Percentiles rank a stretch among this genome's conserved stretches.
These are phyloP conservation scores for Sarcophaga peregrina DNA, from an alignment of 1,140 invertebrate genomes.

Conservation along the genomic window DNA sequence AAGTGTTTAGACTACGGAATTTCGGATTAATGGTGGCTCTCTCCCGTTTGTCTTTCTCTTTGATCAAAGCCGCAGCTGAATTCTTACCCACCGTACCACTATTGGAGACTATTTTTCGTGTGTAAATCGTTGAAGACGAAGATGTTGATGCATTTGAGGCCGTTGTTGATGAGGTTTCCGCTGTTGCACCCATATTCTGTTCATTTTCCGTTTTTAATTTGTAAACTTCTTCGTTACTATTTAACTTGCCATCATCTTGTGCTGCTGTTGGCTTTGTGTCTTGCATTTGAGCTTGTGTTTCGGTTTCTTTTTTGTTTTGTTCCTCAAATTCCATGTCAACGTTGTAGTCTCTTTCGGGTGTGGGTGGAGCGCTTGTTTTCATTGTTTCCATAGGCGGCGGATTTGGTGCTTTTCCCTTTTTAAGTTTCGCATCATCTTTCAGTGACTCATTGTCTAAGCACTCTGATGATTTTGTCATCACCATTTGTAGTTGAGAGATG, in stretches of 20 bases:
- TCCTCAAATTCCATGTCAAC: constrained; percentile 59
- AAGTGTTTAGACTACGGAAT: constrained; percentile 68
- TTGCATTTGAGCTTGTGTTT: neutral
- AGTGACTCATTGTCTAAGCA: constrained; percentile 52
- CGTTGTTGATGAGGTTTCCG: constrained; percentile 41
- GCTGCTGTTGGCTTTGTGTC: neutral
- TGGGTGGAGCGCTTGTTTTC: constrained; percentile 61
- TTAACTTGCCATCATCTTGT: neutral
- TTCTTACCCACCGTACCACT: constrained; percentile 36
- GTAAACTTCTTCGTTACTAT: neutral
- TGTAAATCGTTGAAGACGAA: constrained; percentile 60
- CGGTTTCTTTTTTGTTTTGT: constrained; percentile 28
- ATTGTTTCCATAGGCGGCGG: constrained; percentile 65
- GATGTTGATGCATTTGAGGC: constrained; percentile 17
- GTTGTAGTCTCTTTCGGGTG: constrained; percentile 63
- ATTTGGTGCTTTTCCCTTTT: constrained; percentile 70
- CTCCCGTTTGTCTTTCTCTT: constrained; percentile 80
- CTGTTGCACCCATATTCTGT: constrained; percentile 10
- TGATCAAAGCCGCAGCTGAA: constrained; percentile 74
- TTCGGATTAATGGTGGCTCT: constrained; percentile 76
- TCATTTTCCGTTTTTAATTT: neutral
- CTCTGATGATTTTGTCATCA: constrained; percentile 60
- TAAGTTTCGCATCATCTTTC: constrained; percentile 62
- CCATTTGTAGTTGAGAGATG: constrained; percentile 68
- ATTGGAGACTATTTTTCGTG: constrained; percentile 68